These are phyloP conservation scores for Gorsachius magnificus DNA, from an alignment of 2,797 vertebrate species.

Conservation along the genomic window DNA sequence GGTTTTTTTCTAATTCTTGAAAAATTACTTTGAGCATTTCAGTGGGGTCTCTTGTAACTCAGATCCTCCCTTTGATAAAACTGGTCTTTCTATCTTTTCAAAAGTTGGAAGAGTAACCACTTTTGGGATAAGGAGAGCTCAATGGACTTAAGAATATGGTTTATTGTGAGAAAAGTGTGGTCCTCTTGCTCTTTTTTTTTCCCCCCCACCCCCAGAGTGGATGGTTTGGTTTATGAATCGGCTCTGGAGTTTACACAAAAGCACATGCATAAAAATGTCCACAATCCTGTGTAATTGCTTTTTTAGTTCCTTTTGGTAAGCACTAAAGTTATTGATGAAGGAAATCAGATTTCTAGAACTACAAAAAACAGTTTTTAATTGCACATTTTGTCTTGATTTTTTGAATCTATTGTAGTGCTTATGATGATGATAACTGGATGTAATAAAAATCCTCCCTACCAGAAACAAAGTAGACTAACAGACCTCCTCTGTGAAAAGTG, in stretches of 20 bases:
- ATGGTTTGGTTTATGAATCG: constrained; percentile 37
- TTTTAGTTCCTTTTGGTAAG: constrained; percentile 37
- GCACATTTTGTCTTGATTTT: constrained; percentile 31
- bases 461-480: background rate
- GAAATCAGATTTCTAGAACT: constrained; percentile 48
- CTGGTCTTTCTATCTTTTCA: background rate
- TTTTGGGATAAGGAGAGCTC: background rate
- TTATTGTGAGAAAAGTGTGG: background rate
- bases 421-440: background rate
- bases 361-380: constrained; percentile 3
- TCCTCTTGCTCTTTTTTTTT: background rate
- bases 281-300: constrained; percentile 12
- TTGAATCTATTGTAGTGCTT: background rate
- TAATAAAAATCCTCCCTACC: background rate
- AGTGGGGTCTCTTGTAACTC: background rate
- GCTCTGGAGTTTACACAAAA: background rate
- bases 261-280: background rate
- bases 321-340: constrained; percentile 40
- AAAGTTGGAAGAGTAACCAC: background rate
- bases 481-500: background rate
- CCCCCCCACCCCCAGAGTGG: rapidly evolving
- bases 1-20: constrained; percentile 34
- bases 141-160: background rate
- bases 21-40: constrained; percentile 30
- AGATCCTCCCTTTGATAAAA: constrained; percentile 13